Evolutionary conservation across 2,797 vertebrate genomes (phyloP).

Genomic region (Aulostomus chinensis): DNA sequence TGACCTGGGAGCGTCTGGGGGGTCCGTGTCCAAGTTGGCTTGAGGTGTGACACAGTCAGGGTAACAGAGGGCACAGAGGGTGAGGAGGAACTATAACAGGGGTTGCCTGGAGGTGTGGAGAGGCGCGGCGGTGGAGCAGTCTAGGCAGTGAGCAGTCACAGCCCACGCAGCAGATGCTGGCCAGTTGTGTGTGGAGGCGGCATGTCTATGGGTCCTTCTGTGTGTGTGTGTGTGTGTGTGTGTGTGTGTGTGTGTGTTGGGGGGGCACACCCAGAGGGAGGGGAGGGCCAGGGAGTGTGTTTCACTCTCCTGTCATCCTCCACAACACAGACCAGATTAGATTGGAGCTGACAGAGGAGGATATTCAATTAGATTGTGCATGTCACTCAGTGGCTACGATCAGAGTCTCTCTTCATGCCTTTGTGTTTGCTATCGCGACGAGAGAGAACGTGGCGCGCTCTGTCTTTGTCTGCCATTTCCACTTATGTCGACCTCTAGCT

Average conservation of each 20-base stretch:
- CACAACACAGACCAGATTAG: constrained; percentile 79
- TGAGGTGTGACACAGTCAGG: constrained; percentile 62
- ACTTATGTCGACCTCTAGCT: constrained; percentile 74
- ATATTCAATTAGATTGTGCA: constrained; percentile 86
- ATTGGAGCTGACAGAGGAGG: constrained; percentile 84
- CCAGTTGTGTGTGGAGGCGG: constrained; percentile 72
- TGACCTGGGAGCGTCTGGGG: constrained; percentile 55
- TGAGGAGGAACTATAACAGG: constrained; percentile 36
- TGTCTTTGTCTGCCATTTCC: constrained; percentile 73
- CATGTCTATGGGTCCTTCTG: constrained; percentile 55
- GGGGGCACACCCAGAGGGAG: constrained; percentile 73
- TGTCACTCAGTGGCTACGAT: constrained; percentile 84
- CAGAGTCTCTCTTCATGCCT: constrained; percentile 71
- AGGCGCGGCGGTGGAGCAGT: constrained; percentile 25
- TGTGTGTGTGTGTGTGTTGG: too few relatives aligned
- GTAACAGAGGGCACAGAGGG: constrained; percentile 27
- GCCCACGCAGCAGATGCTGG: constrained; percentile 76
- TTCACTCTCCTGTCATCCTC: constrained; percentile 79
- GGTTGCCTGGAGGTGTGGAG: constrained; percentile 51
- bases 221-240: too few relatives aligned
- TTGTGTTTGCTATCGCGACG: constrained; percentile 68
- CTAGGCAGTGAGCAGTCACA: constrained; percentile 39
- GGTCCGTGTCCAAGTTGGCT: constrained; percentile 38
- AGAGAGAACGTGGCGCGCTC: constrained; percentile 55
- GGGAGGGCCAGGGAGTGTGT: constrained; percentile 63